Conservation (phyloP, 2,888 invertebrate genomes). For the Nipponacmea schrenckii region DNA sequence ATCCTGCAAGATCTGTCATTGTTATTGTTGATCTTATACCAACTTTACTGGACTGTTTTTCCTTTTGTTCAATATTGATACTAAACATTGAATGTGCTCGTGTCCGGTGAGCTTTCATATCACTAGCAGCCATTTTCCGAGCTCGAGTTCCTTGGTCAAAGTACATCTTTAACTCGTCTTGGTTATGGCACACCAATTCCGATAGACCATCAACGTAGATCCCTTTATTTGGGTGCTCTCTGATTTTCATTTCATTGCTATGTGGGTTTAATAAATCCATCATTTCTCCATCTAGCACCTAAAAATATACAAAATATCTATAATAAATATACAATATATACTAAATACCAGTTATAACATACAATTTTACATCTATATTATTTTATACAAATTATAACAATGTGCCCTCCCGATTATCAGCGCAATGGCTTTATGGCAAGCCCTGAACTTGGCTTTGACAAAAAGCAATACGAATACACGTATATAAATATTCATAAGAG, state of each 20-base stretch:
- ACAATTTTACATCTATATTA: not conserved
- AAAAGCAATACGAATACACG: no score
- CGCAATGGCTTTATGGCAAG: no score
- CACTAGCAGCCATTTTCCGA: slow-evolving; percentile 57
- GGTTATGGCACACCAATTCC: slow-evolving; percentile 56
- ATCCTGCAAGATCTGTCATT: slow-evolving; percentile 58
- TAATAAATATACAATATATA: not conserved
- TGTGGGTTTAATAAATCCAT: slow-evolving; percentile 64
- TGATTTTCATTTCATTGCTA: slow-evolving; percentile 53
- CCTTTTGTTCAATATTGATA: slow-evolving; percentile 57
- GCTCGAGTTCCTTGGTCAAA: slow-evolving; percentile 62
- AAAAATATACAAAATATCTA: slow-evolving; percentile 4
- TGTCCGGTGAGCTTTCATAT: slow-evolving; percentile 52
- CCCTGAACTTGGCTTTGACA: no score
- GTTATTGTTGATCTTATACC: slow-evolving; percentile 55
- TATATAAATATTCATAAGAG: not conserved
- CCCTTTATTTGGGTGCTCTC: slow-evolving; percentile 58
- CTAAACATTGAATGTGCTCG: slow-evolving; percentile 59
- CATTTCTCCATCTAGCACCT: slow-evolving; percentile 62
- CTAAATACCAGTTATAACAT: no score
- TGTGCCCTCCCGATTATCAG: no score
- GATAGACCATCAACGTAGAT: slow-evolving; percentile 64
- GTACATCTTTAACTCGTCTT: slow-evolving; percentile 52
- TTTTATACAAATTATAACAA: no score
- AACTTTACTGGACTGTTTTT: slow-evolving; percentile 58